phyloP scores from a whole-genome alignment of 2,113 vertebrate genomes.

The Myodes glareolus region DNA sequence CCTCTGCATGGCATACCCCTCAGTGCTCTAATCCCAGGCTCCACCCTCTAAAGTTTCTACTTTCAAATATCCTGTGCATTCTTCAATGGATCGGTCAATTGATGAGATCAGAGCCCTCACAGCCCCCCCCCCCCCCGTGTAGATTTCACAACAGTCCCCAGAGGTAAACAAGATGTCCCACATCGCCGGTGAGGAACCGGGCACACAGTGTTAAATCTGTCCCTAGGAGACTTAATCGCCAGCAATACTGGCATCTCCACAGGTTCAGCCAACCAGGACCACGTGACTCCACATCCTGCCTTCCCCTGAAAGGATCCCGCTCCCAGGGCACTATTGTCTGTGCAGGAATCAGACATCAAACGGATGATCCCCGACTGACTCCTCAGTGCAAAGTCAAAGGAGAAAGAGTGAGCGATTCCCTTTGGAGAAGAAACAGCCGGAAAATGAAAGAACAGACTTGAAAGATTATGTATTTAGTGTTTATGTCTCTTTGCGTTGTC shows the following conservation, averaged over 20 bases:
- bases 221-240: fast-evolving
- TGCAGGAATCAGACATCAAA: not conserved
- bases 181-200: not conserved
- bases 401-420: not conserved
- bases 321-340: not conserved
- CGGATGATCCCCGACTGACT: not conserved
- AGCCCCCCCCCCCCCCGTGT: not conserved
- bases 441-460: conserved; percentile 58
- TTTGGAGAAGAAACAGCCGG: conserved; percentile 25
- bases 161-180: not conserved
- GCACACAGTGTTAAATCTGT: not conserved
- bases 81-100: not conserved
- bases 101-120: not conserved
- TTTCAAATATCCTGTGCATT: not conserved
- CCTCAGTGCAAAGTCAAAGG: not conserved
- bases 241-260: not conserved
- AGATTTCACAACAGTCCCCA: not conserved
- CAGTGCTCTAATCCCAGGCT: not conserved
- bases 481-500: conserved; percentile 46
- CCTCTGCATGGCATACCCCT: too few species aligned
- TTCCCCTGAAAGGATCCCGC: not conserved
- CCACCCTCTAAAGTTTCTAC: too few species aligned
- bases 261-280: not conserved
- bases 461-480: conserved; percentile 66
- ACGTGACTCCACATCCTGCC: not conserved